A percentile compares a stretch with the other conserved stretches of the same genome.
phyloP scores from a whole-genome alignment of 2,113 vertebrate species.

The Poeciliopsis turrubarensis region DNA sequence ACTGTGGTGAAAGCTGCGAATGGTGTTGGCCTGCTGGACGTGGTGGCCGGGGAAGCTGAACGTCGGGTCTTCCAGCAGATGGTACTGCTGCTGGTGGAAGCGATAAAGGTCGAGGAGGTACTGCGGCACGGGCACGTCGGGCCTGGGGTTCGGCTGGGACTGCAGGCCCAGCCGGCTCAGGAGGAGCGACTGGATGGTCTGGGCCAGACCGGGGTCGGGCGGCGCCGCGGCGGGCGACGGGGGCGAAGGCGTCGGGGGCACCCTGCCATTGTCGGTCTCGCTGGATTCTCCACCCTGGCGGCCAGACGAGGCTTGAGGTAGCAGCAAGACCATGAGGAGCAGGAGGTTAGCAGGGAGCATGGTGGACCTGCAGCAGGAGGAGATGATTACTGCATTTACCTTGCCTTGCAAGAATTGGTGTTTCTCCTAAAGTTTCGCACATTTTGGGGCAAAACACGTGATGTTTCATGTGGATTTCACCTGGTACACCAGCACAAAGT shows the following conservation, averaged over 20 bases:
- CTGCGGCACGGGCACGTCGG: slow-evolving; percentile 72
- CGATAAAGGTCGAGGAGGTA: slow-evolving; percentile 84
- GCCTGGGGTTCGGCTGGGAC: slow-evolving; percentile 76
- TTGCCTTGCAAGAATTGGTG: neutral
- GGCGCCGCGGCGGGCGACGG: slow-evolving; percentile 16
- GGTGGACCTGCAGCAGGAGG: slow-evolving; percentile 74
- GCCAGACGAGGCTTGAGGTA: slow-evolving; percentile 81
- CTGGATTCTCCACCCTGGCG: slow-evolving; percentile 72
- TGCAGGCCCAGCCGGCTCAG: slow-evolving; percentile 74
- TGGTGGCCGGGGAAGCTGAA: slow-evolving; percentile 81
- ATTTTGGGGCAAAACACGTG: neutral
- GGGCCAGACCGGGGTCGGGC: slow-evolving; percentile 68
- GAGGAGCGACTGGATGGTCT: slow-evolving; percentile 75
- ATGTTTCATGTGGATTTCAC: neutral
- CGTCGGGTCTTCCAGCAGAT: slow-evolving; percentile 75
- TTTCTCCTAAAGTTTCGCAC: neutral
- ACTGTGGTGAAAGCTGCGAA: slow-evolving; percentile 82
- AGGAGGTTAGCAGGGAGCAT: slow-evolving; percentile 87
- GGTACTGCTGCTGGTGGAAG: slow-evolving; percentile 81
- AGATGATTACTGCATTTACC: neutral
- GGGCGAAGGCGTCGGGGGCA: slow-evolving; percentile 36
- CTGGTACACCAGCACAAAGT: neutral
- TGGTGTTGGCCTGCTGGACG: slow-evolving; percentile 81
- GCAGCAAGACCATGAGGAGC: slow-evolving; percentile 83
- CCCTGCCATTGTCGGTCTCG: slow-evolving; percentile 64